phyloP scores from a whole-genome alignment of 30 jellyfish, hydroid and myxozoan genomes.

The Aurelia sp. region DNA sequence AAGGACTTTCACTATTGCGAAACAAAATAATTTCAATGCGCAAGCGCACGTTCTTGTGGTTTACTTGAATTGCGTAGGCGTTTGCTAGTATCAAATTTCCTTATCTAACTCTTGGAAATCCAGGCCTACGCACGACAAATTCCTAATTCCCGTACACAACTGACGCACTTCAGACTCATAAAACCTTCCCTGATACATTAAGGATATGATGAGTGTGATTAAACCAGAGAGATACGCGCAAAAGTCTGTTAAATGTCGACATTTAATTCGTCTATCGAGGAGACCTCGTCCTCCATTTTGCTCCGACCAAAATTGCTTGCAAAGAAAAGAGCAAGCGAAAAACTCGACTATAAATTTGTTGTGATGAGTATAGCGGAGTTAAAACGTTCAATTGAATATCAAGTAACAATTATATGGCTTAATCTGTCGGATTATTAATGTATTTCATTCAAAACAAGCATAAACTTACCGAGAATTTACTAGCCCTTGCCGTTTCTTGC shows the following conservation, averaged over 20 bases:
- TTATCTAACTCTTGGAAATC: slow-evolving; percentile 14
- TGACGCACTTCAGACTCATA: neutral
- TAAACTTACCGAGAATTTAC: slow-evolving; percentile 2
- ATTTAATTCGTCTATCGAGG: neutral
- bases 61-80: slow-evolving; percentile 46
- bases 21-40: slow-evolving; percentile 10
- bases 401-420: neutral
- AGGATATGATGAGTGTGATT: neutral
- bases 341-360: neutral
- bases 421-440: neutral
- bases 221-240: neutral
- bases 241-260: neutral
- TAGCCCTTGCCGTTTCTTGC: slow-evolving; percentile 25
- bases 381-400: neutral
- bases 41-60: slow-evolving; percentile 68
- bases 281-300: slow-evolving; percentile 41
- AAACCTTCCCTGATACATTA: neutral
- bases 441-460: neutral
- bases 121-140: neutral
- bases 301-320: neutral
- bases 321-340: slow-evolving; percentile 28
- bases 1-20: neutral
- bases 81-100: slow-evolving; percentile 51
- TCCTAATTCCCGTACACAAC: neutral
- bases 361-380: neutral